Percentiles rank a stretch among this genome's conserved stretches.
These are phyloP conservation scores for Nycticryphes semicollaris DNA, from an alignment of 2,113 vertebrate species.

Conservation along the genomic window DNA sequence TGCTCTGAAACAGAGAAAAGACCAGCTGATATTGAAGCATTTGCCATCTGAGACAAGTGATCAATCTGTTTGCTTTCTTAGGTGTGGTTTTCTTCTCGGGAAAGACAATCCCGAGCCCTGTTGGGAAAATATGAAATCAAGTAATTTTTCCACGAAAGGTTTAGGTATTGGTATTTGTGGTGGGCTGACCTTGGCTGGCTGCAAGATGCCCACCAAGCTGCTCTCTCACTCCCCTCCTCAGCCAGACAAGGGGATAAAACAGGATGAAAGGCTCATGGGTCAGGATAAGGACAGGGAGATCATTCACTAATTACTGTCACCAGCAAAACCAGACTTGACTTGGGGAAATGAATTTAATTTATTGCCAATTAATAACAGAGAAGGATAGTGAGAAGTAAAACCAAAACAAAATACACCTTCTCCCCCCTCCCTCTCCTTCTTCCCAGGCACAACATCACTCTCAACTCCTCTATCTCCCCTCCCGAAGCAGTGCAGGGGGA, in stretches of 20 bases:
- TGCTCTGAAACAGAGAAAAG: background rate
- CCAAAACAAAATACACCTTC: background rate
- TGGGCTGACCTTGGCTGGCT: background rate
- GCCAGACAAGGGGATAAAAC: background rate
- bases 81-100: background rate
- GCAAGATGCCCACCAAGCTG: background rate
- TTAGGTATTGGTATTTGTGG: background rate
- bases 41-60: background rate
- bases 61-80: background rate
- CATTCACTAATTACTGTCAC: background rate
- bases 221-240: background rate
- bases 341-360: background rate
- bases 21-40: background rate
- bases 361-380: background rate
- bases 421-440: background rate
- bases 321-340: background rate
- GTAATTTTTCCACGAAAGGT: background rate
- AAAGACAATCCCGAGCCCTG: background rate
- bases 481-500: background rate
- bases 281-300: background rate
- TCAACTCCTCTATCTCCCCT: background rate
- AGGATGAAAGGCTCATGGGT: background rate
- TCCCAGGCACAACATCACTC: background rate
- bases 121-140: background rate
- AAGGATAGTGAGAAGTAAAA: background rate